Evolutionary conservation across 2,888 invertebrate species (phyloP), one percentile per base, ranked within the genome.

Genomic region (Petrophora chlorosata): DNA sequence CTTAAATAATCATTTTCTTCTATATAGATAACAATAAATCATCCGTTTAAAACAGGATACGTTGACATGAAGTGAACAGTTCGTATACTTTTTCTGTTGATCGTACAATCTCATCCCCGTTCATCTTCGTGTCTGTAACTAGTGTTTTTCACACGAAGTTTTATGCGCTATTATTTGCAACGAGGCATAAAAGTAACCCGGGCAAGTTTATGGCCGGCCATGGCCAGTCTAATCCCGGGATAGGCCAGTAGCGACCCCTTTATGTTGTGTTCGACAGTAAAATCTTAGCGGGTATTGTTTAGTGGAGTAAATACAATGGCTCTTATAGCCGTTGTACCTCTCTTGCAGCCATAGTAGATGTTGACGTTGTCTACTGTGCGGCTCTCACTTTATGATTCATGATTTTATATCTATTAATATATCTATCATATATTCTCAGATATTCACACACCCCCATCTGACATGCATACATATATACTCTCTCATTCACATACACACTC

Each of bases 81-180:
- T 5, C 5, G 7, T 5, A 4, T 19, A 4, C 7, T 34, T 42
- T 45, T 49, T 62, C 55, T 70, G 63, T 67, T 39, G 35, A 58
- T 82, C 9, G 48, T 82, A 73, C 76, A 46, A 16, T 16, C 53
- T 33, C 41, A 52, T 54, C 57, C 49, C 63, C 63, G 70, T 73
- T 75, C 79, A 76, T 72, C 70, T 71, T 73, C 62, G 61, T 67
- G 70, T 62, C 72, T 69, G 82, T 88, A 84, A 85, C 86, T 88
- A 85, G 87, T 85, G 84, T 88, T 89, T 89, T 90, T 89, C 89
- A 82, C 87, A 79, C 82, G 45, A 85, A 86, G 82, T 90, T 91
- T 91, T 90, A 90, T 89, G 87, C 73, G 83, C 88, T 86, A 90
- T 91, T 90, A 91, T 90, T 90, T 86, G 87, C 83, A 83, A 82